These are phyloP conservation scores for Ailurus styani DNA, from an alignment of 2,113 vertebrate species.

Conservation along the genomic window DNA sequence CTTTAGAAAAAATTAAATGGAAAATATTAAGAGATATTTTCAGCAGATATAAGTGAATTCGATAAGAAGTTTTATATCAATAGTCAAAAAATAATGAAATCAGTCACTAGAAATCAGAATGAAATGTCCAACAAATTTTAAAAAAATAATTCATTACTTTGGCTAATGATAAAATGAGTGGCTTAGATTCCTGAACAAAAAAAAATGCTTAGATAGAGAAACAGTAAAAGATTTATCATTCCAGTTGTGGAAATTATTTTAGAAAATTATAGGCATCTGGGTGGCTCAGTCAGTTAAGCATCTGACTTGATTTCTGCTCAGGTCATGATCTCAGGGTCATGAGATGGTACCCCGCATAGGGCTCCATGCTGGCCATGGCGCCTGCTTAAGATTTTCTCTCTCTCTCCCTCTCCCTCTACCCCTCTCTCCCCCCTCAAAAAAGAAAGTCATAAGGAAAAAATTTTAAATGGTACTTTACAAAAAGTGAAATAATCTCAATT, in stretches of 20 bases:
- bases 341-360: background rate
- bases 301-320: background rate
- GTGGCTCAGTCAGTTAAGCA: background rate
- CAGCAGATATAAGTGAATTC: conserved; percentile 12
- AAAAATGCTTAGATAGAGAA: conserved; percentile 25
- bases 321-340: background rate
- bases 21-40: background rate
- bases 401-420: background rate
- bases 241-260: conserved; percentile 22
- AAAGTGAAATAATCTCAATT: background rate
- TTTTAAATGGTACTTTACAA: conserved; percentile 27
- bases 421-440: background rate
- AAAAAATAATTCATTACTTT: background rate
- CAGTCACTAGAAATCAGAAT: conserved; percentile 1
- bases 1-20: background rate
- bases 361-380: background rate
- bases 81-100: conserved; percentile 27
- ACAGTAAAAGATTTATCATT: conserved; percentile 26
- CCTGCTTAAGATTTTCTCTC: background rate
- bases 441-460: conserved; percentile 30
- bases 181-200: background rate
- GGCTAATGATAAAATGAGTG: background rate
- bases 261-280: background rate
- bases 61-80: conserved; percentile 2
- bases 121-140: background rate